Base-by-base conservation (phyloP, 2,113 vertebrate genomes). In the Condylura cristata region DNA sequence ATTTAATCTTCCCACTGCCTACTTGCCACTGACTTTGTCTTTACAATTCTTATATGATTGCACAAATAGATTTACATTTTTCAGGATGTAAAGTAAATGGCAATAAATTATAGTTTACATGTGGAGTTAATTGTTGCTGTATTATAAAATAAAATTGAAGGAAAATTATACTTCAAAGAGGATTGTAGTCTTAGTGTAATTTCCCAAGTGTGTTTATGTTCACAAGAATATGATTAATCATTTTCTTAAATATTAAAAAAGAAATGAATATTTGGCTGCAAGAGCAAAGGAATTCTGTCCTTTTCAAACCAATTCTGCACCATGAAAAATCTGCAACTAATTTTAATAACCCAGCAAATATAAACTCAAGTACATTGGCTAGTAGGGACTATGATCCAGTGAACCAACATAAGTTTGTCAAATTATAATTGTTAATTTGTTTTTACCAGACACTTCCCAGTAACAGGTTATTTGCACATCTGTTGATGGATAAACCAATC, bases 131-230 rank as follows among this genome's bases (percentile, higher is more conserved):
- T 94, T 93, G 60, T 56, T 81, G 71, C 46, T 82, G 4, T 72
- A 79, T 44, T 89, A 68, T 76, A 82, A 93, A 78, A 44, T 61
- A 63, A 93, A 88, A 58, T 84, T 83, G 83, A 92, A 91, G 89
- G 34, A 86, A 91, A 60, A 72, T 68, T 96, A 46, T 81, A 56
- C 22, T 46, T 92, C 32, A 83, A 71, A 86, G 20, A 88, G 76
- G 34, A 79, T 78, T 88, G 2, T 44, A 81, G 48, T 32, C 51
- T 89, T 86, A 28, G 76, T 83, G 22, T 65, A 87, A 87, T 51
- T 91, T 78, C 65, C 56, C 39, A 89, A 93, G 71, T 93, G 24
- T 65, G 20, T 91, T 95, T 89, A 39, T 78, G 9, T 7, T 71
- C 66, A 75, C n/a, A 93, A 84, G 60, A 87, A 56, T 95, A 53